A percentile compares a stretch with the other conserved stretches of the same genome.
phyloP scores from a whole-genome alignment of 1,140 invertebrate genomes.

The Conus betulinus region DNA sequence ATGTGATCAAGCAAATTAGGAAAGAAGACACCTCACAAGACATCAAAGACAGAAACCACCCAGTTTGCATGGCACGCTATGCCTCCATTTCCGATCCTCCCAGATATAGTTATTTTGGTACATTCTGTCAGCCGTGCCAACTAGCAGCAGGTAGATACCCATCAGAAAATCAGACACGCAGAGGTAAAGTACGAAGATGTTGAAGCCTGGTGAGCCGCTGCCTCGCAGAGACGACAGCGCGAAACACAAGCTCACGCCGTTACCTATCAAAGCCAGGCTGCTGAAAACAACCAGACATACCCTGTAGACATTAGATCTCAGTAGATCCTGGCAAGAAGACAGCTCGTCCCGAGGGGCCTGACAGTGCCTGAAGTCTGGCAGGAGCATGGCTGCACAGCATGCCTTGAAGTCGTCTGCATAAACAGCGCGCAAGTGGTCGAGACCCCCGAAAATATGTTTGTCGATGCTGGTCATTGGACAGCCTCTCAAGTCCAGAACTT shows the following conservation, averaged over 20 bases:
- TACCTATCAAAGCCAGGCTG: neutral
- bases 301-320: neutral
- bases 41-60: neutral
- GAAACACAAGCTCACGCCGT: neutral
- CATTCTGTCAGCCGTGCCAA: neutral
- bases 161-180: constrained; percentile 7
- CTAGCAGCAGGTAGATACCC: neutral
- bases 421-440: constrained; percentile 34
- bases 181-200: neutral
- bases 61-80: neutral
- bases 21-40: neutral
- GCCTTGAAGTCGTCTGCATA: constrained; percentile 40
- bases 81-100: neutral
- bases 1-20: neutral
- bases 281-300: neutral
- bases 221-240: neutral
- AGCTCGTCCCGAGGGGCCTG: constrained; percentile 19
- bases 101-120: neutral
- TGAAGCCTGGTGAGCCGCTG: neutral
- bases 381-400: constrained; percentile 43
- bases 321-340: constrained; percentile 1
- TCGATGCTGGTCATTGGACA: neutral
- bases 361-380: constrained; percentile 40
- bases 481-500: neutral
- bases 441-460: constrained; percentile 39